phyloP scores from a whole-genome alignment of 2,113 vertebrate species.

The Columba livia region DNA sequence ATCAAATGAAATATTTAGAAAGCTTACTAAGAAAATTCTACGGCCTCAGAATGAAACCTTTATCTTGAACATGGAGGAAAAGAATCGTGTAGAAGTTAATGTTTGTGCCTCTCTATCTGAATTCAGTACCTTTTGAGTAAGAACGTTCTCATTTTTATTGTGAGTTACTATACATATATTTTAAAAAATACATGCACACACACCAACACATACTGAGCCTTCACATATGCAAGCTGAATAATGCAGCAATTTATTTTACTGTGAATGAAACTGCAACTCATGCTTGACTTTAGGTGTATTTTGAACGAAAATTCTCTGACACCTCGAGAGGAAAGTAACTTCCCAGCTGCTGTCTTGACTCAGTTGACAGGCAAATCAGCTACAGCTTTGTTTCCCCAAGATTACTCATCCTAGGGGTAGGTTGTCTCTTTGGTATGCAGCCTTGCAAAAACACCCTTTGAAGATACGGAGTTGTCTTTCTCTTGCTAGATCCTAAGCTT shows the following conservation, averaged over 20 bases:
- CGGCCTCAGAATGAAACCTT: not conserved
- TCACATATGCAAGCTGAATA: not conserved
- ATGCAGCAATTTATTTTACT: not conserved
- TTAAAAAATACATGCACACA: not conserved
- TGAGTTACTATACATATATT: not conserved
- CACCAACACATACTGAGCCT: not conserved
- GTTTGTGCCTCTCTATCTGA: not conserved
- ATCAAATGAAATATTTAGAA: not conserved
- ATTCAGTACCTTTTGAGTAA: not conserved
- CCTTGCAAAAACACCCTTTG: slow-evolving; percentile 45
- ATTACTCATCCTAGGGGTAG: not conserved
- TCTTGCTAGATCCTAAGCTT: slow-evolving; percentile 60
- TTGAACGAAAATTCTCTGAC: not conserved
- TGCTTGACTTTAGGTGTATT: not conserved
- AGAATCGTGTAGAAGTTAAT: not conserved
- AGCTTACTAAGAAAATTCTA: not conserved
- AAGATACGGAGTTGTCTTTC: slow-evolving; percentile 43
- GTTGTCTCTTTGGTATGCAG: slow-evolving; percentile 45
- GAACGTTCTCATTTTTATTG: not conserved
- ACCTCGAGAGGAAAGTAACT: not conserved
- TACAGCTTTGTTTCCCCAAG: slow-evolving; percentile 43
- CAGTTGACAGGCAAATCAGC: slow-evolving; percentile 8
- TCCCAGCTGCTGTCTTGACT: slow-evolving; percentile 11
- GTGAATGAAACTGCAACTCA: not conserved
- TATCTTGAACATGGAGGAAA: not conserved